Base-by-base conservation (phyloP, 2,888 invertebrate species). In the Choristoneura rosaceana region DNA sequence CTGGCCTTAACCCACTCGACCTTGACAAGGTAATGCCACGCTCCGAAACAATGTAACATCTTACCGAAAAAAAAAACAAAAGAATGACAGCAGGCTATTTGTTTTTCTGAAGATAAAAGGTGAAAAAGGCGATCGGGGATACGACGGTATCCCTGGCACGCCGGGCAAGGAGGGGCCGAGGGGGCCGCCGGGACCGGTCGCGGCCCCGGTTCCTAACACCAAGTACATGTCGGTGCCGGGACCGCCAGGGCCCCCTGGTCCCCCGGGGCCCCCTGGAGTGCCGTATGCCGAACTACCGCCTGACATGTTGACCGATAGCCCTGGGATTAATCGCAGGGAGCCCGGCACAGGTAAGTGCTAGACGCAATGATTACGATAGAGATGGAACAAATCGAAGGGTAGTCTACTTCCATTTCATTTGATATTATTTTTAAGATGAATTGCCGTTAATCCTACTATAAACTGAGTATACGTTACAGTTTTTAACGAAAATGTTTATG, bases 191-290 rank as follows among this genome's bases (percentile, higher is more conserved):
- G 96, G 96, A 17, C 94, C 95, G 0, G 93, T 96, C 0, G 95
- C 95, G n/a, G 75, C 84, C 10, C 86, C 91, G 2, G 90, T 95
- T 76, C 93, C 95, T 47, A 92, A 90, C 71, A 92, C 95, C 69
- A 95, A 96, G 80, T 97, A 96, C 87, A 94, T 97, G 76, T 96
- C 97, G 9, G 96, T 97, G 58, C 96, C 97, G 0, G 97, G 97
- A 0, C 95, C 96, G 0, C 96, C 96, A 0, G 96, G 96, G 5
- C 95, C 96, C 0, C 96, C 97, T 0, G 97, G 97, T 1, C 95
- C 96, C 0, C 96, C 96, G 0, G 88, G 87, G 2, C 78, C 79
- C 81, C 10, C 86, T 81, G 45, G 79, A 85, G 84, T 79, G 3
- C 79, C 82, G 60, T 85, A 80, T 68, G 80, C 84, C n/a, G 89